phyloP scores from a whole-genome alignment of 2,888 invertebrate species.

The Hedychridium roseum region DNA sequence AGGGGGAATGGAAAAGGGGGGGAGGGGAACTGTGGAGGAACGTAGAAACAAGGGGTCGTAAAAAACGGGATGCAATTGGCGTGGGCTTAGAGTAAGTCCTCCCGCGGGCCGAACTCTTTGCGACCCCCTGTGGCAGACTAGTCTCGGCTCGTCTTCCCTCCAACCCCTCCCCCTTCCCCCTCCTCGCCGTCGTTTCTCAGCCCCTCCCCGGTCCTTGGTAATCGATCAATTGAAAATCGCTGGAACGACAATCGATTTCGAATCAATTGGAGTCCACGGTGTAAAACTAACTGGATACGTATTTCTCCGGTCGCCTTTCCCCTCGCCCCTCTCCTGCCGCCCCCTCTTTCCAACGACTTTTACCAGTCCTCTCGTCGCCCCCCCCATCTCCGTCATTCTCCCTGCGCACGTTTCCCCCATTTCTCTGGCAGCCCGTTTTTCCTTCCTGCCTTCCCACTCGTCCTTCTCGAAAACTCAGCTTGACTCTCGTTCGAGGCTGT shows the following conservation, averaged over 20 bases:
- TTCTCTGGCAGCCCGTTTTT: slow-evolving; percentile 6
- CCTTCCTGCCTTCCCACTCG: slow-evolving; percentile 1
- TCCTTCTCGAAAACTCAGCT: slow-evolving; percentile 23
- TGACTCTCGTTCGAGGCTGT: slow-evolving; percentile 11
- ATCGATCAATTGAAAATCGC: slow-evolving; percentile 62
- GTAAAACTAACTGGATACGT: slow-evolving; percentile 62
- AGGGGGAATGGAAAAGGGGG: slow-evolving; percentile 8
- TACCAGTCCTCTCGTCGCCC: slow-evolving; percentile 10
- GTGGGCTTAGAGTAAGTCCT: slow-evolving; percentile 50
- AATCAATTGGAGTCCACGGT: slow-evolving; percentile 60
- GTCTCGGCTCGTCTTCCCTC: not conserved
- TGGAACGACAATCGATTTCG: slow-evolving; percentile 61
- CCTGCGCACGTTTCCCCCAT: slow-evolving; percentile 4
- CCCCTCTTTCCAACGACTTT: slow-evolving; percentile 28
- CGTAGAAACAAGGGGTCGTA: slow-evolving; percentile 47
- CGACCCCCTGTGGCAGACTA: not conserved
- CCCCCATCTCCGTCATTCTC: slow-evolving; percentile 1
- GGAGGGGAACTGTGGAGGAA: slow-evolving; percentile 38
- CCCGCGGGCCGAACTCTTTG: slow-evolving; percentile 35
- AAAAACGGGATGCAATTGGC: slow-evolving; percentile 55
- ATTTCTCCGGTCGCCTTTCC: slow-evolving; percentile 50
- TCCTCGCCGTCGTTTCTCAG: slow-evolving; percentile 28
- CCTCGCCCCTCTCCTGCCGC: slow-evolving; percentile 25
- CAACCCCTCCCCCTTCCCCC: slow-evolving; percentile 6
- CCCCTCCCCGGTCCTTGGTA: slow-evolving; percentile 46